Conservation (phyloP, 2,113 vertebrate genomes). For the Gopherus flavomarginatus region DNA sequence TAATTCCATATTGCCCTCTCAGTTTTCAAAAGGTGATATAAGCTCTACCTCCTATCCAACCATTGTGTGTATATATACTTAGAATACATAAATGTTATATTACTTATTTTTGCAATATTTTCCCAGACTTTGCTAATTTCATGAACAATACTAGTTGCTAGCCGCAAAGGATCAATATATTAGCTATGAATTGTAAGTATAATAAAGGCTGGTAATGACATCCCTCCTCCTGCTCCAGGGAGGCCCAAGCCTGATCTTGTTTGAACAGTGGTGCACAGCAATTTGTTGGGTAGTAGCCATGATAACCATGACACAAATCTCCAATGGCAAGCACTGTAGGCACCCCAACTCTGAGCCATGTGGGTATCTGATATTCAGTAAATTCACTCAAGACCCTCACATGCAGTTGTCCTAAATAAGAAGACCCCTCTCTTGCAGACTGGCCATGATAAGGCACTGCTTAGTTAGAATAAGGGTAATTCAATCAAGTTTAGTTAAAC, state of each 20-base stretch:
- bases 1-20: not conserved
- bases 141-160: not conserved
- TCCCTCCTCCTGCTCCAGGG: not conserved
- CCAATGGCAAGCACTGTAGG: not conserved
- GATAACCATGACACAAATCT: not conserved
- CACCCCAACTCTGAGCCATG: not conserved
- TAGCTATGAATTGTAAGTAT: not conserved
- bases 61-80: not conserved
- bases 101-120: not conserved
- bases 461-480: not conserved
- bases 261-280: not conserved
- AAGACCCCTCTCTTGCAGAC: not conserved
- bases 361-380: not conserved
- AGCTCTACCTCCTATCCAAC: not conserved
- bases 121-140: not conserved
- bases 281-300: not conserved
- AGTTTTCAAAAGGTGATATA: not conserved
- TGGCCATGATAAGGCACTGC: not conserved
- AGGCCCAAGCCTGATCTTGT: not conserved
- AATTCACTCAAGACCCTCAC: not conserved
- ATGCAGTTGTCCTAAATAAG: not conserved
- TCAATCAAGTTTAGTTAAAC: not conserved
- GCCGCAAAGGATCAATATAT: conserved; percentile 28
- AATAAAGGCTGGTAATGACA: not conserved
- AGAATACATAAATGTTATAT: not conserved